Evolutionary conservation across 2,797 vertebrate genomes (phyloP), one percentile per base, ranked within the genome.

Genomic region (Anniella stebbinsi): DNA sequence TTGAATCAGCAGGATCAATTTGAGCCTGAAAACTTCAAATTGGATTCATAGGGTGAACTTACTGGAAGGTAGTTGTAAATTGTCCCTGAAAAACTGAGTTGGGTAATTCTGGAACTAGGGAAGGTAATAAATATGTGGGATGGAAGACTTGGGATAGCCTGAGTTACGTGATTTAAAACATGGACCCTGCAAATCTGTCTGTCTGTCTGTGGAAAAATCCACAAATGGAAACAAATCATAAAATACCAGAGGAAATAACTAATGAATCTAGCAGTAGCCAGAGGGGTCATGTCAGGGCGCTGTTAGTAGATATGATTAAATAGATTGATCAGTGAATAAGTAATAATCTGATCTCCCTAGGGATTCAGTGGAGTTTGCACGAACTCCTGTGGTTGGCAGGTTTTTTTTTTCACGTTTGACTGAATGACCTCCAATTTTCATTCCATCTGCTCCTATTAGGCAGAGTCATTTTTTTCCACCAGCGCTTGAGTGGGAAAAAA

Each of bases 371-470:
- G 93, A 93, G 90, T 94, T 83, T 23, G 90, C 87, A 90, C 88
- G 93, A 93, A 94, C 80, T 91, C 84, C 86, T 84, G 73, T 77
- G 91, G 84, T 90, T 93, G 93, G 87, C 93, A 95, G 94, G 90
- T 91, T 94, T 95, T 41, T 94, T 38, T 92, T 92, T 93, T 94
- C 94, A 38, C 8, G 93, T 94, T 89, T 94, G 94, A 95, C 95
- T 94, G 94, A 93, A 95, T 93, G 95, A 95, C 94, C 95, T 94
- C 95, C 85, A 93, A 94, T 95, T 96, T 96, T 95, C 60, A 84
- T 95, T 93, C 87, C 92, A 93, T 95, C 93, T 94, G 33, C 80
- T 93, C 94, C 92, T 94, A 93, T 95, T 95, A 95, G 94, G 92
- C 76, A 80, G 84, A 91, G 63, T 93, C 41, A 0, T 95, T 95